phyloP scores from a whole-genome alignment of 2,888 invertebrate species.

The Mycalesis mineus region DNA sequence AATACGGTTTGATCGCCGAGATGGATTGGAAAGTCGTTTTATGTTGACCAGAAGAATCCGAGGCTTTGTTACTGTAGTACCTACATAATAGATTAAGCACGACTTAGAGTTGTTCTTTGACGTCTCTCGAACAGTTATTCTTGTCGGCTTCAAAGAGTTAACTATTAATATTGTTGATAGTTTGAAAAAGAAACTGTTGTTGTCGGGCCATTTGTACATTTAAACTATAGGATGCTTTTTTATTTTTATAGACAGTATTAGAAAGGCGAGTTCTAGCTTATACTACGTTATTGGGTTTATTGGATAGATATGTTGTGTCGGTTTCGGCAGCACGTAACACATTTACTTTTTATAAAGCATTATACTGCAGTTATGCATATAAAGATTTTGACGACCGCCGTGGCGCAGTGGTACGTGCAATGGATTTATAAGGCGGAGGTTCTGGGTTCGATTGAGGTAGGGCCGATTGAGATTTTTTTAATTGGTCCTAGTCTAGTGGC shows the following conservation, averaged over 20 bases:
- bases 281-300: neutral
- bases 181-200: slow-evolving; percentile 14
- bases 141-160: slow-evolving; percentile 28
- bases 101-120: slow-evolving; percentile 39
- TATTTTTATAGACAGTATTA: neutral
- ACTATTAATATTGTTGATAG: slow-evolving; percentile 28
- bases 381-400: no score
- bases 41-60: slow-evolving; percentile 32
- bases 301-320: no score
- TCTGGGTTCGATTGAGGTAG: no score
- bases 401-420: no score
- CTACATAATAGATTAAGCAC: slow-evolving; percentile 39
- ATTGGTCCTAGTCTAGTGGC: no score
- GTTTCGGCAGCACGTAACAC: no score
- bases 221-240: neutral
- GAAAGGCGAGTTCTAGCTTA: neutral
- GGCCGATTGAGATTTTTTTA: no score
- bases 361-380: no score
- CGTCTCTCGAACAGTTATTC: slow-evolving; percentile 37
- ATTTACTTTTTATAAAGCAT: no score
- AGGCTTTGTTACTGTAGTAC: slow-evolving; percentile 31
- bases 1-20: slow-evolving; percentile 28
- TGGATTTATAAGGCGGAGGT: no score
- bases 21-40: slow-evolving; percentile 33
- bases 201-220: slow-evolving; percentile 5